A percentile compares a stretch with the other conserved stretches of the same genome.
Evolutionary conservation across 2,113 vertebrate species (phyloP).

Genomic region (Mustela nigripes): DNA sequence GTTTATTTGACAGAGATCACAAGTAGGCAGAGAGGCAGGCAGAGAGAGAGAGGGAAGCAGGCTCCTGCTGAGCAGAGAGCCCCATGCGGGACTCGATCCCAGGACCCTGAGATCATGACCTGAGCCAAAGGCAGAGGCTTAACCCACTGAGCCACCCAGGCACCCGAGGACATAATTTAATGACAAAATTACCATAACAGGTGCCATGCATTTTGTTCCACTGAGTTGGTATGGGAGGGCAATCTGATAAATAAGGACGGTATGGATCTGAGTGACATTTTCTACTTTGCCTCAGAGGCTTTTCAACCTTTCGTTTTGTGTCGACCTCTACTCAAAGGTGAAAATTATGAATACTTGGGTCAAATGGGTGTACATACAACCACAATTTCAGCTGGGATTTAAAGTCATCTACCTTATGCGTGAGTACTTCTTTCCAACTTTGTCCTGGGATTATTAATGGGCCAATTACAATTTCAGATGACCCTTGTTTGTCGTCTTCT

Average conservation of each 20-base stretch:
- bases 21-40: no score
- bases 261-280: neutral
- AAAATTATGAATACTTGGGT: constrained; percentile 7
- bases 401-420: constrained; percentile 70
- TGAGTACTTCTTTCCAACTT: constrained; percentile 57
- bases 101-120: no score
- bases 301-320: constrained; percentile 19
- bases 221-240: neutral
- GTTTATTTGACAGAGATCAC: no score
- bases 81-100: no score
- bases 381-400: constrained; percentile 35
- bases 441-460: constrained; percentile 40
- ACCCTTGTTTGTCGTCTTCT: constrained; percentile 1
- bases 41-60: no score
- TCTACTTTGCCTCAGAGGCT: neutral
- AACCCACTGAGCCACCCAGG: no score
- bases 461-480: constrained; percentile 51
- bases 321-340: constrained; percentile 11
- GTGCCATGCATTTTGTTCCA: neutral
- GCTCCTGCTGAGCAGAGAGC: no score
- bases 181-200: constrained; percentile 29
- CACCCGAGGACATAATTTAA: neutral
- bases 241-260: neutral
- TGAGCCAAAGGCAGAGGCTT: no score
- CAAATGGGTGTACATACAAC: neutral